These are phyloP conservation scores for Agapetus fuscipes DNA, from an alignment of 2,888 invertebrate genomes.

Conservation along the genomic window DNA sequence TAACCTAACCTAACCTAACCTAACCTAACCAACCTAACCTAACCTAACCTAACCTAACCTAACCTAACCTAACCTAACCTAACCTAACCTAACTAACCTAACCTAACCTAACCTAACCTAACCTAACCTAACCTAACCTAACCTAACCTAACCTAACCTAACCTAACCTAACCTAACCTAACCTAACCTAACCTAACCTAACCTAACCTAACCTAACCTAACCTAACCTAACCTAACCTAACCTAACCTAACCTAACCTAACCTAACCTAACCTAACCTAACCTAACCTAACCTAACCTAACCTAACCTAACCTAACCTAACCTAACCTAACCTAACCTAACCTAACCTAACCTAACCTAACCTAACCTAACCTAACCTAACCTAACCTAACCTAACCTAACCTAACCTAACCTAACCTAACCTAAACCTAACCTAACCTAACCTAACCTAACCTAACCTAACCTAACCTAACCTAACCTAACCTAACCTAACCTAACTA, in stretches of 20 bases:
- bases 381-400: constrained; percentile 28
- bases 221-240: constrained; percentile 25
- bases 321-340: constrained; percentile 24
- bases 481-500: constrained; percentile 4
- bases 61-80: constrained; percentile 12
- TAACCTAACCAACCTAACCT: no score
- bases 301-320: constrained; percentile 23
- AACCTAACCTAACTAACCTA: constrained; percentile 13
- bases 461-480: constrained; percentile 5
- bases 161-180: constrained; percentile 24
- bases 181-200: constrained; percentile 24
- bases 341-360: constrained; percentile 24
- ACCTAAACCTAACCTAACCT: constrained; percentile 28
- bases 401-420: no score
- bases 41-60: no score
- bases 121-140: constrained; percentile 24
- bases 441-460: constrained; percentile 29
- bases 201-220: constrained; percentile 26
- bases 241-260: constrained; percentile 25
- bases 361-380: constrained; percentile 26
- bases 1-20: constrained; percentile 16
- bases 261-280: constrained; percentile 24
- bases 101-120: constrained; percentile 21
- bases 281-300: no score
- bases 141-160: constrained; percentile 25